phyloP scores from a whole-genome alignment of 1,140 invertebrate species.

The Hyles vespertilio region DNA sequence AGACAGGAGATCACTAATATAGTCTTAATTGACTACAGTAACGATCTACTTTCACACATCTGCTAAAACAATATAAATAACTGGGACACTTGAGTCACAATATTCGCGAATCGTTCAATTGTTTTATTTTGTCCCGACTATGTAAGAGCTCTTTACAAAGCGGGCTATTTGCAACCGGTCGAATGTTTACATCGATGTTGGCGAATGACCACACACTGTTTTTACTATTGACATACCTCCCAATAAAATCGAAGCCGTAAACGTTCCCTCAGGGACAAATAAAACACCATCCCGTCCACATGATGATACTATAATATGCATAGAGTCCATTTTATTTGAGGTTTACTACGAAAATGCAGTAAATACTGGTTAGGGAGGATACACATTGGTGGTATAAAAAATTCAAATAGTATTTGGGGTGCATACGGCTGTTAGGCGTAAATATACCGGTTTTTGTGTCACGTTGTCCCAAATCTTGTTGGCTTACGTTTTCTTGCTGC shows the following conservation, averaged over 20 bases:
- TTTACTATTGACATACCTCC: conserved; percentile 63
- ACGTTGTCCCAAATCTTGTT: too few species aligned
- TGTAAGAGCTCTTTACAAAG: too few species aligned
- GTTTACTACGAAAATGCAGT: conserved; percentile 48
- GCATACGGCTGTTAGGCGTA: background rate
- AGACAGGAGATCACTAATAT: too few species aligned
- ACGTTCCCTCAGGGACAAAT: conserved; percentile 51
- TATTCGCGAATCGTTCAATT: too few species aligned
- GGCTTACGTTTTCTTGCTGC: too few species aligned
- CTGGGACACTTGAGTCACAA: too few species aligned
- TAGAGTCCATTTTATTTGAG: conserved; percentile 67
- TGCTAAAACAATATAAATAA: too few species aligned
- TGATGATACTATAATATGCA: conserved; percentile 73
- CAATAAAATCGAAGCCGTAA: conserved; percentile 57
- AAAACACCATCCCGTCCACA: conserved; percentile 54
- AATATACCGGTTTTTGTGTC: too few species aligned
- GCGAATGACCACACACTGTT: conserved; percentile 46
- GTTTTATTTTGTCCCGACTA: too few species aligned
- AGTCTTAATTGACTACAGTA: too few species aligned
- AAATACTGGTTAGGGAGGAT: conserved; percentile 28
- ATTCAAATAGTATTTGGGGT: background rate
- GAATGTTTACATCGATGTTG: background rate
- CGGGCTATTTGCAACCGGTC: background rate
- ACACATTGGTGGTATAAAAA: conserved; percentile 1
- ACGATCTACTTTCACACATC: too few species aligned